Evolutionary conservation across 1,140 invertebrate genomes (phyloP), one percentile per base, ranked within the genome.

Genomic region (Bombyx mandarina): DNA sequence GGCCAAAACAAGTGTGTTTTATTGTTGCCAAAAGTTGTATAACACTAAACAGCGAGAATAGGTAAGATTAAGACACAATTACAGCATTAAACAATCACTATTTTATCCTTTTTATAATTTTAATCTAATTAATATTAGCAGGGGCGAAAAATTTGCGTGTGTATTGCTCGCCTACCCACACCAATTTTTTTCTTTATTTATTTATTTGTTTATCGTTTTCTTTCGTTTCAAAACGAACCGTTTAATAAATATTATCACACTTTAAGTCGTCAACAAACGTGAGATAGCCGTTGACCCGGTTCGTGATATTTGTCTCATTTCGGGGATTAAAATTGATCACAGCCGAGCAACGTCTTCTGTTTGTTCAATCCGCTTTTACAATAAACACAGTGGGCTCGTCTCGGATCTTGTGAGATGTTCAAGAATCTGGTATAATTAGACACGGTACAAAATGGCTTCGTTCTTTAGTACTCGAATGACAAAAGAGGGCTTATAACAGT

Each of bases 181-280:
- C n/a, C n/a, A n/a, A n/a, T n/a, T n/a, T n/a, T n/a, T n/a, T n/a
- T n/a, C n/a, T n/a, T n/a, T n/a, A n/a, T n/a, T n/a, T 18, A 18
- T 18, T 18, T 18, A 63, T 81, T 62, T 85, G 83, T 86, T 86
- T 86, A 86, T 85, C 67, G 73, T 65, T 64, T 69, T 71, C 71
- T 71, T 69, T 77, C 73, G 71, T 73, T 77, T 3, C 74, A 70
- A 60, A 81, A 74, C 75, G 75, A 85, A 79, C 73, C 67, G 74
- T 86, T 86, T 86, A 86, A 86, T 85, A 86, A 85, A 86, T 83
- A 85, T 82, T 85, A 86, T 86, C 82, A 85, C 83, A 82, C 73
- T 86, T 79, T 77, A 75, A 84, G 77, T 75, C 80, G 73, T 77
- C 79, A 81, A 84, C 81, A 83, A 86, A 85, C 82, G 82, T 85